Evolutionary conservation across 2,888 invertebrate genomes (phyloP).

Genomic region (Melanostoma mellinum): DNA sequence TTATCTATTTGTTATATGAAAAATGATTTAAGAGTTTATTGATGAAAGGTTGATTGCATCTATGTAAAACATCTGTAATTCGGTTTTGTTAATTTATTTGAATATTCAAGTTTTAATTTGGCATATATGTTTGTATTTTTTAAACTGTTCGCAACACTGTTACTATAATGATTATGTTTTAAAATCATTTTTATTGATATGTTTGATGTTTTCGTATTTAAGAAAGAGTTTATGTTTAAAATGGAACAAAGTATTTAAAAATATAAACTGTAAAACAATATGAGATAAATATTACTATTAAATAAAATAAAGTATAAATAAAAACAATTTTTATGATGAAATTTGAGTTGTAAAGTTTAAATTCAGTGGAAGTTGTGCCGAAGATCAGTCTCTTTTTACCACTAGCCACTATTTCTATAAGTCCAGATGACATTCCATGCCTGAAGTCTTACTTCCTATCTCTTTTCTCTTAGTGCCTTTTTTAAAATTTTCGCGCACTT

Average conservation of each 20-base stretch:
- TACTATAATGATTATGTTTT: constrained; percentile 52
- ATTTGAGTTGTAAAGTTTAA: not conserved
- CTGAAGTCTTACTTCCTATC: too few relatives aligned
- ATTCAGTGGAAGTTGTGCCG: not conserved
- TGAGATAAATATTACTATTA: constrained; percentile 44
- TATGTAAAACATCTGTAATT: not conserved
- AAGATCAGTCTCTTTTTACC: too few relatives aligned
- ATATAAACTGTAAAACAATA: constrained; percentile 58
- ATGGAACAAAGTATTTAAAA: constrained; percentile 36
- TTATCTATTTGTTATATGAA: constrained; percentile 34
- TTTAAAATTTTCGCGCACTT: too few relatives aligned
- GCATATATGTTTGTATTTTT: not conserved
- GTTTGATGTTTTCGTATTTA: constrained; percentile 39
- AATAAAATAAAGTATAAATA: constrained; percentile 33
- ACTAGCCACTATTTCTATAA: too few relatives aligned
- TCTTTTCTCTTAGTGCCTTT: too few relatives aligned
- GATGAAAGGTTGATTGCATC: not conserved
- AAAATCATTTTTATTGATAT: constrained; percentile 29
- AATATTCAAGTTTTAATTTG: constrained; percentile 3
- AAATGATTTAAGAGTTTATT: constrained; percentile 6
- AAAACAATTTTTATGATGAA: constrained; percentile 58
- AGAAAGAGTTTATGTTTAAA: constrained; percentile 21
- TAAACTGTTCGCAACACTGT: constrained; percentile 38
- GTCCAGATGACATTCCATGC: too few relatives aligned
- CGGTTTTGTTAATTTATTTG: constrained; percentile 14